phyloP scores from a whole-genome alignment of 2,888 invertebrate genomes.

The Tineola bisselliella region DNA sequence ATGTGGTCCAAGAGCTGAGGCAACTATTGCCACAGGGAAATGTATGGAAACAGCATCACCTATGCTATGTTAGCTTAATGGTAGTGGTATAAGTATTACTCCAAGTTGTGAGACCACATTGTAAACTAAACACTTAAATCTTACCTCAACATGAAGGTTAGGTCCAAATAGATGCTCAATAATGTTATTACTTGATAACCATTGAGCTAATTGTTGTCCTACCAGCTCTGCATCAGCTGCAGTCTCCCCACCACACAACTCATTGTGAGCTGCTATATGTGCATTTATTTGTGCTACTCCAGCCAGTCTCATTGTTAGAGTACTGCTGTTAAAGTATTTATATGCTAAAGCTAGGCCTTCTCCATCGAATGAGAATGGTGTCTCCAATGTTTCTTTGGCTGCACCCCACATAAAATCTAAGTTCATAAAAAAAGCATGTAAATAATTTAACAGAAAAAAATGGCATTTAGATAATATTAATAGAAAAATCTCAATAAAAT shows the following conservation, averaged over 20 bases:
- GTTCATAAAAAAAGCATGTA: background rate
- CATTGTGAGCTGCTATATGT: slow-evolving; percentile 91
- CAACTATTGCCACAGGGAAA: too few relatives aligned
- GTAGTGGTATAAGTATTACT: too few relatives aligned
- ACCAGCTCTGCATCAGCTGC: slow-evolving; percentile 86
- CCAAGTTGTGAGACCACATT: too few relatives aligned
- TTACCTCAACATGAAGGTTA: slow-evolving; percentile 92
- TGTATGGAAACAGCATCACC: too few relatives aligned
- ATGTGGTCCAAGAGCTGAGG: too few relatives aligned
- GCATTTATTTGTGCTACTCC: slow-evolving; percentile 96
- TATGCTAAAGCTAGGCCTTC: slow-evolving; percentile 94
- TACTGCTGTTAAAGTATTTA: slow-evolving; percentile 95
- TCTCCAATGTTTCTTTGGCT: slow-evolving; percentile 90
- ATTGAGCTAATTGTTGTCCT: slow-evolving; percentile 85
- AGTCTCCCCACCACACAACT: slow-evolving; percentile 88
- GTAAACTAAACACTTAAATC: background rate
- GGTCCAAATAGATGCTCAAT: slow-evolving; percentile 97
- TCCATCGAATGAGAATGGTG: slow-evolving; percentile 85
- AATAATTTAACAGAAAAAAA: too few relatives aligned
- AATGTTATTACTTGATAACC: slow-evolving; percentile 89
- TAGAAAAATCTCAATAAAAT: too few relatives aligned
- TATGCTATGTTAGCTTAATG: too few relatives aligned
- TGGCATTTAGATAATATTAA: too few relatives aligned
- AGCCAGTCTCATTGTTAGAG: slow-evolving; percentile 91
- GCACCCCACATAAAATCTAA: slow-evolving; percentile 95